phyloP scores from a whole-genome alignment of 2,113 vertebrate genomes.

The Balaenoptera acutorostrata region DNA sequence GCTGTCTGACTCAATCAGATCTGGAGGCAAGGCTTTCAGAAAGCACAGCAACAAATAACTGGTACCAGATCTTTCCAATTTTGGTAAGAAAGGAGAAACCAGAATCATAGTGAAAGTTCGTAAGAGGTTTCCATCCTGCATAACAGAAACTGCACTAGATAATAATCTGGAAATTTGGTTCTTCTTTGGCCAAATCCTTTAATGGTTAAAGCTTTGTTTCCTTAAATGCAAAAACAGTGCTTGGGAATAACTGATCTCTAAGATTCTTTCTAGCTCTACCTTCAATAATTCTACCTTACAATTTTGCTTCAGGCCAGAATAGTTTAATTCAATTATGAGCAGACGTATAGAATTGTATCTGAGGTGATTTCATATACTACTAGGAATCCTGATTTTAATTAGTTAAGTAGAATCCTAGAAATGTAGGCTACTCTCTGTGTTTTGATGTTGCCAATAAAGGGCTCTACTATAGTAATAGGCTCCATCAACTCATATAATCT shows the following conservation, averaged over 20 bases:
- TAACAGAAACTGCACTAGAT: background rate
- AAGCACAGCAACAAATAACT: background rate
- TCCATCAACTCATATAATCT: background rate
- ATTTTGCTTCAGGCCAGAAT: background rate
- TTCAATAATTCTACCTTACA: background rate
- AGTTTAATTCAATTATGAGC: slow-evolving; percentile 46
- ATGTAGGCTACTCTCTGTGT: background rate
- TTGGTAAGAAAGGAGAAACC: background rate
- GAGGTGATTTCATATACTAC: slow-evolving; percentile 27
- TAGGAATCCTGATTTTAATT: slow-evolving; percentile 33
- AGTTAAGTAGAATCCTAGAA: slow-evolving; percentile 13
- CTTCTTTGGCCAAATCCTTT: background rate
- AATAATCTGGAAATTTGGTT: background rate
- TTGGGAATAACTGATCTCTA: background rate
- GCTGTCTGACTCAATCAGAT: background rate
- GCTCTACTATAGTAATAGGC: background rate
- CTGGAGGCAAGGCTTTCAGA: background rate
- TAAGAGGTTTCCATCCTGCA: background rate
- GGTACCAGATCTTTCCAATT: background rate
- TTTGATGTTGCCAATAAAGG: background rate
- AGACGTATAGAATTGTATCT: slow-evolving; percentile 29
- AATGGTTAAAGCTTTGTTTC: background rate
- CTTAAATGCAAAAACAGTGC: background rate
- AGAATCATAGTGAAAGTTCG: background rate
- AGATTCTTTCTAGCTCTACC: background rate